Base-by-base conservation (phyloP, 2,888 invertebrate species). In the Noctua janthe region DNA sequence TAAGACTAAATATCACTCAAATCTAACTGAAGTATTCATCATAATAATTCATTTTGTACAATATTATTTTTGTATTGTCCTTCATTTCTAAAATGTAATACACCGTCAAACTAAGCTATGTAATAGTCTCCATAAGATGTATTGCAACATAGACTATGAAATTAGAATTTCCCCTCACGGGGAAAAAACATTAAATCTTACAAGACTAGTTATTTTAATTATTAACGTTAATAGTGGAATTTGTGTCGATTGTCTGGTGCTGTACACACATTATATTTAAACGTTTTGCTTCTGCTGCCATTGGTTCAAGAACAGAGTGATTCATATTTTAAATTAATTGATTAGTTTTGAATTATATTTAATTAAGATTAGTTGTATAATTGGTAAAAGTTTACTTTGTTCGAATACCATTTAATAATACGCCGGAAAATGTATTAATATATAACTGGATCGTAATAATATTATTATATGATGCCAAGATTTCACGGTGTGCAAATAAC, bases 1-100 rank as follows among this genome's bases (percentile, higher is more conserved):
- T 87, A 88, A 85, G 89, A 67, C 4, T 71, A 91, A 92, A 89
- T 72, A 88, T 78, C 87, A 91, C 89, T 90, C 89, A 90, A 91
- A 90, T 89, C 87, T 90, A 91, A 88, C 84, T 89, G 85, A 87
- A 91, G 89, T 91, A 90, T 91, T 91, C 87, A 90, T 88, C 84
- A 86, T 89, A 85, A 86, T 86, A 85, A 80, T 84, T 81, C 74
- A 76, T 81, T 82, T 74, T 89, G 75, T 85, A 88, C 79, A 84
- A 85, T 74, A 76, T 74, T 88, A 83, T 76, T 82, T 86, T 87
- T 84, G 81, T 84, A 81, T 73, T 67, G 43, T 64, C 69, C 70
- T 54, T 78, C 72, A 71, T 84, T 80, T 56, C 35, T 79, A 74
- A 71, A 69, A 47, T 76, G 23, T 77, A 76, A 85, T 51, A 77